Conservation (phyloP, 2,113 vertebrate species). For the Holacanthus passer region DNA sequence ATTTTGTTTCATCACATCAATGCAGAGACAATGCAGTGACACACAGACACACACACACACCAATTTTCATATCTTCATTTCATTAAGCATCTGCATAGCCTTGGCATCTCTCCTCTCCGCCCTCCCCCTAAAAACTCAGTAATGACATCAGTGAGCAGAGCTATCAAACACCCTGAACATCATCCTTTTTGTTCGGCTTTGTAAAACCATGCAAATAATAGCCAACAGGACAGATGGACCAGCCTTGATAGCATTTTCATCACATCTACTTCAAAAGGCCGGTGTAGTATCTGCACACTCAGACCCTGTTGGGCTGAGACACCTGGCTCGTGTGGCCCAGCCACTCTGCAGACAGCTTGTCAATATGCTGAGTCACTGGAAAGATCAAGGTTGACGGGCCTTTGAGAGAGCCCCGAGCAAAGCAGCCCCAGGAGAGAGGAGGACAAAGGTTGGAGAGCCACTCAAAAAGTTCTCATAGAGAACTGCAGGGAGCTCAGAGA, state of each 20-base stretch:
- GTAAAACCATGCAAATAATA: slow-evolving; percentile 4
- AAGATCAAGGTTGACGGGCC: slow-evolving; percentile 36
- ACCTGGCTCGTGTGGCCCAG: slow-evolving; percentile 2
- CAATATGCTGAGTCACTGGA: slow-evolving; percentile 61
- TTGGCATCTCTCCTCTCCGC: neutral
- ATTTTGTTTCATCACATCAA: slow-evolving; percentile 29
- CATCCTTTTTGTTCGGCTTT: slow-evolving; percentile 32
- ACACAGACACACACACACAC: neutral
- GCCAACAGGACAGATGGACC: slow-evolving; percentile 40
- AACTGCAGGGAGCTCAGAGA: slow-evolving; percentile 10
- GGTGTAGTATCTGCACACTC: slow-evolving; percentile 20
- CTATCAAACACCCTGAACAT: slow-evolving; percentile 13
- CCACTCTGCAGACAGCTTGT: slow-evolving; percentile 49
- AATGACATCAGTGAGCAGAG: slow-evolving; percentile 22
- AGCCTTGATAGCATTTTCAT: slow-evolving; percentile 35
- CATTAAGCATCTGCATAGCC: neutral
- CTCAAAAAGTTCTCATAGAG: slow-evolving; percentile 16
- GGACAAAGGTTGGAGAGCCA: slow-evolving; percentile 28
- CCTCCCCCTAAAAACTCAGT: neutral
- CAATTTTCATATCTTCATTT: slow-evolving; percentile 14
- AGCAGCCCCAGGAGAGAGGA: slow-evolving; percentile 20
- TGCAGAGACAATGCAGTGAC: neutral
- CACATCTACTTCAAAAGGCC: slow-evolving; percentile 47
- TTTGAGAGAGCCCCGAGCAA: slow-evolving; percentile 16
- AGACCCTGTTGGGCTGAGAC: slow-evolving; percentile 39